Percentiles rank a stretch among this genome's conserved stretches.
Conservation (phyloP, 2,113 vertebrate species). For the Gulo gulo region DNA sequence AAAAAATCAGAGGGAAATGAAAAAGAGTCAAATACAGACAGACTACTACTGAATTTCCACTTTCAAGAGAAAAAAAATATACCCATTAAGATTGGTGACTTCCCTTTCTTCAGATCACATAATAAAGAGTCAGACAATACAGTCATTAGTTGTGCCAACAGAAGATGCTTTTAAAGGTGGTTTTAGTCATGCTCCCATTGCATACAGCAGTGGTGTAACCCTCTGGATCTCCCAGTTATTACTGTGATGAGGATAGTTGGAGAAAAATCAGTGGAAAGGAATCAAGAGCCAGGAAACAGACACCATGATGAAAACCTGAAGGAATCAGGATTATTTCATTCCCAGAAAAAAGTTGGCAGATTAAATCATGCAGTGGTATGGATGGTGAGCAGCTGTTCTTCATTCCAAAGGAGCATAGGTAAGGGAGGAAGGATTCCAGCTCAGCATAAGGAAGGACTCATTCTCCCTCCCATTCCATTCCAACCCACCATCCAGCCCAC, state of each 20-base stretch:
- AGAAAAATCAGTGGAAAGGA: neutral
- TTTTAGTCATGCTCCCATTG: neutral
- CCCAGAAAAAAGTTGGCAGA: slow-evolving; percentile 9
- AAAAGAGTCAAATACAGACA: neutral
- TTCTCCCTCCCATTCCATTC: neutral
- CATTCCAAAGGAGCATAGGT: neutral
- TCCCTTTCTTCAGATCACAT: neutral
- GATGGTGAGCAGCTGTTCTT: neutral
- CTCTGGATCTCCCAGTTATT: neutral
- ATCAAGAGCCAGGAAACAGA: neutral
- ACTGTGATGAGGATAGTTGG: neutral
- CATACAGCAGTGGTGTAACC: too few species aligned
- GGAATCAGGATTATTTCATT: slow-evolving; percentile 42
- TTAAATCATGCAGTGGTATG: neutral
- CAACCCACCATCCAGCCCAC: rapidly evolving
- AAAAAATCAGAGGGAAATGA: neutral
- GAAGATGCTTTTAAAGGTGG: slow-evolving; percentile 30
- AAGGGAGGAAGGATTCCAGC: neutral
- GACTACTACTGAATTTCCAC: neutral
- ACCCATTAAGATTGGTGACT: neutral
- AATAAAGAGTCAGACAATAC: neutral
- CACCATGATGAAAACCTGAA: slow-evolving; percentile 24
- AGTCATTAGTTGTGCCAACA: neutral
- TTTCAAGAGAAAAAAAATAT: neutral
- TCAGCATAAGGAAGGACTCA: neutral